Evolutionary conservation across 2,888 invertebrate genomes (phyloP).

Genomic region (Pachymerium ferrugineum): DNA sequence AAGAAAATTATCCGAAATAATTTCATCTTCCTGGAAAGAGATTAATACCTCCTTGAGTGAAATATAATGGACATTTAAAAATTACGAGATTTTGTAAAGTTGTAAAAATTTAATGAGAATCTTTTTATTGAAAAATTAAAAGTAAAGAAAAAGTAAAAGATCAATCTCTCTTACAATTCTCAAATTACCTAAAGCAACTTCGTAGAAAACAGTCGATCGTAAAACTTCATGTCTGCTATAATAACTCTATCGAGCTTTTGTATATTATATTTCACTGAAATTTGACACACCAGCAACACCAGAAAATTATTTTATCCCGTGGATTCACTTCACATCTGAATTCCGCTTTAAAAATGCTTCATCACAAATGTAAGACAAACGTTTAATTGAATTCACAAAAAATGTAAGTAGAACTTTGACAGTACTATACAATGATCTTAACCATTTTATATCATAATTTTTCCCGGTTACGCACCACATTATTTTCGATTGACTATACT

Average conservation of each 20-base stretch:
- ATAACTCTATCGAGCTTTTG: slow-evolving; percentile 10
- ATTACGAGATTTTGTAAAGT: too few relatives aligned
- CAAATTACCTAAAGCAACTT: neutral
- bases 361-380: neutral
- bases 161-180: neutral
- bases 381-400: neutral
- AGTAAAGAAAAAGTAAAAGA: neutral
- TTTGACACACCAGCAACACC: neutral
- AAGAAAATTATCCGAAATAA: neutral
- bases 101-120: too few relatives aligned
- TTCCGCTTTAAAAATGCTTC: neutral
- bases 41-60: too few relatives aligned
- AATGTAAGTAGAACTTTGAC: neutral
- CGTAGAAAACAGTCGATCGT: slow-evolving; percentile 10
- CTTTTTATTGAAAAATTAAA: neutral
- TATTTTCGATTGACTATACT: too few relatives aligned
- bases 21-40: neutral
- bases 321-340: neutral
- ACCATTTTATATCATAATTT: too few relatives aligned
- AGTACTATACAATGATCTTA: too few relatives aligned
- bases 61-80: too few relatives aligned
- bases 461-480: too few relatives aligned
- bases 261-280: neutral
- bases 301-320: neutral
- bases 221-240: slow-evolving; percentile 15